These are phyloP conservation scores for Gephyroberyx darwinii DNA, from an alignment of 2,797 vertebrate genomes.

Conservation along the genomic window DNA sequence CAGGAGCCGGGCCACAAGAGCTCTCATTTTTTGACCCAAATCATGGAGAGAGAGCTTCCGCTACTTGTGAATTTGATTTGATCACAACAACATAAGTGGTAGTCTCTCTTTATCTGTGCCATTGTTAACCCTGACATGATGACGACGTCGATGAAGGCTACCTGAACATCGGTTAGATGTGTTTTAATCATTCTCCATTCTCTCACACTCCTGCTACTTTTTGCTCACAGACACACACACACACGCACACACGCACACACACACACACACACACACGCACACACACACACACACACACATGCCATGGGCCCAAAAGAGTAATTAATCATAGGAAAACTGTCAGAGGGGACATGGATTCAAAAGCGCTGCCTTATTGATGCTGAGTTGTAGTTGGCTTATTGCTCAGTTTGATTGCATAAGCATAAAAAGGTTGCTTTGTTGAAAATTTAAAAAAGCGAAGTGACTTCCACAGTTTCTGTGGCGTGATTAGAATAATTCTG, in stretches of 20 bases:
- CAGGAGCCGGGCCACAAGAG: conserved; percentile 68
- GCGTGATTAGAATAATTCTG: conserved; percentile 22
- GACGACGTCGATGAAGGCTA: not conserved
- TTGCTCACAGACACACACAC: conserved; percentile 14
- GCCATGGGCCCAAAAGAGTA: conserved; percentile 48
- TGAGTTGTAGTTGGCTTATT: conserved; percentile 19
- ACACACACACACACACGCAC: conserved; percentile 4
- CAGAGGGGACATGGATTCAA: conserved; percentile 65
- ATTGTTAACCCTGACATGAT: not conserved
- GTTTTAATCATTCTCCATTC: conserved; percentile 17
- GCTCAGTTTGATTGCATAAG: conserved; percentile 44
- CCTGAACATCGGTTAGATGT: conserved; percentile 1
- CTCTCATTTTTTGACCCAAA: conserved; percentile 69
- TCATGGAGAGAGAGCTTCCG: conserved; percentile 73
- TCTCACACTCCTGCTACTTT: not conserved
- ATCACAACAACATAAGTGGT: conserved; percentile 1
- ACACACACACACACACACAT: conserved; percentile 12
- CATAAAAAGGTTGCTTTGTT: conserved; percentile 37
- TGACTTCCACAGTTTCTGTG: conserved; percentile 49
- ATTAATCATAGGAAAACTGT: conserved; percentile 78
- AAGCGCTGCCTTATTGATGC: conserved; percentile 61
- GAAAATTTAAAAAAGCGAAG: conserved; percentile 15
- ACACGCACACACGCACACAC: conserved; percentile 17
- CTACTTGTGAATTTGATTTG: conserved; percentile 39
- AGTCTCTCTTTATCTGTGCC: not conserved